Base-by-base conservation (phyloP, 2,888 invertebrate species). In the Choristoneura rosaceana region DNA sequence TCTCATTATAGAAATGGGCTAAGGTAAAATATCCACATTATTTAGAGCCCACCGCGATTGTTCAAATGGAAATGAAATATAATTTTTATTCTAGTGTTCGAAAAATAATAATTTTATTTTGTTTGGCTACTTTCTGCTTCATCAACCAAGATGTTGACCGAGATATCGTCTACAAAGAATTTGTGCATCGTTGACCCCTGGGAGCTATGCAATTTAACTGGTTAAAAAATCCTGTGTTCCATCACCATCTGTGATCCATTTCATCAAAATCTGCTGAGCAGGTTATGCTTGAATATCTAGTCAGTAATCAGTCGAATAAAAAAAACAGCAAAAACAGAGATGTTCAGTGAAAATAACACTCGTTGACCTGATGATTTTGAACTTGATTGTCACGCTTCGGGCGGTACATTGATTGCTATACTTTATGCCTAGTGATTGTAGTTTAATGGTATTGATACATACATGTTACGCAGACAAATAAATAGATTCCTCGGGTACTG, bases 1-100 rank as follows among this genome's bases (percentile, higher is more conserved):
- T 70, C 73, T 69, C 61, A 70, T 70, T 70, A 62, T 38, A 17
- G 73, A 68, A 75, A 77, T 77, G 75, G 65, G 45, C 45, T 12
- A 43, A 25, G 45, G 45, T 45, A 14, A 62, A 8, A 25, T 62
- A 5, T 62, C 62, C 33, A 3, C 55, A 55, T 25, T 62, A 14
- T 4, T 8, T 45, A n/a, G n/a, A 33, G 14, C 17, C 52, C 3
- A 9, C 52, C 3, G 17, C 25, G 5, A 33, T 45, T 45, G 14
- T 45, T 62, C 14, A 10, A 43, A 43, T 43, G n/a, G n/a, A 38
- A n/a, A 4, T 15, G 8, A 15, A 60, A 38, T n/a, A 47, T 1
- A 38, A 38, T 4, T 8, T 7, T 8, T 15, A 60, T 41, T 3
- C 38, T 25, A 25, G 25, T 25, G 25, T 25, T 25, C 25, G 25